Conservation (phyloP, 2,113 vertebrate genomes). For the Atlantisia rogersi region DNA sequence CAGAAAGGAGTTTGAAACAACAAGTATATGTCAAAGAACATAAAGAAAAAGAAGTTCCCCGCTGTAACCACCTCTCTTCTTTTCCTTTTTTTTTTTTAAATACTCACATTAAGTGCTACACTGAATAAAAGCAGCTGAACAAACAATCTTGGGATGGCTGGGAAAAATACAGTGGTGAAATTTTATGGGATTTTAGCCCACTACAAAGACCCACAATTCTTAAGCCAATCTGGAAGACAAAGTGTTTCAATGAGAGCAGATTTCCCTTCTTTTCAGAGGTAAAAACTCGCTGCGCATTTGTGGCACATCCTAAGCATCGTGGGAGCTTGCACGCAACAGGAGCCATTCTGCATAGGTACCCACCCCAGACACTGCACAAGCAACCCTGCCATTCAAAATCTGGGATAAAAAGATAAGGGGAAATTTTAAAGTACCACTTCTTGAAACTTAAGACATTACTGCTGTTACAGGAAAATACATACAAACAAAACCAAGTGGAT, state of each 20-base stretch:
- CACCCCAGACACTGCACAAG: background rate
- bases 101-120: background rate
- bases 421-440: background rate
- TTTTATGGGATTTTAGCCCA: background rate
- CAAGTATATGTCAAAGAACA: background rate
- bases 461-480: background rate
- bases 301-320: background rate
- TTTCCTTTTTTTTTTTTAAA: background rate
- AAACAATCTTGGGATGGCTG: constrained; percentile 37
- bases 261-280: constrained; percentile 5
- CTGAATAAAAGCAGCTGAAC: constrained; percentile 50
- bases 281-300: background rate
- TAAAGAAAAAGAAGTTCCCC: background rate
- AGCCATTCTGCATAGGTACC: background rate
- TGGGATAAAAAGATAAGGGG: background rate
- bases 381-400: background rate
- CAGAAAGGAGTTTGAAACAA: background rate
- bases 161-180: constrained; percentile 21
- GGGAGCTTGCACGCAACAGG: background rate
- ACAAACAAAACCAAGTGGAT: background rate
- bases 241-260: constrained; percentile 14
- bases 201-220: background rate
- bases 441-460: background rate
- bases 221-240: constrained; percentile 21
- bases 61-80: background rate